Base-by-base conservation (phyloP, 2,113 vertebrate genomes). In the Montifringilla adamsi region DNA sequence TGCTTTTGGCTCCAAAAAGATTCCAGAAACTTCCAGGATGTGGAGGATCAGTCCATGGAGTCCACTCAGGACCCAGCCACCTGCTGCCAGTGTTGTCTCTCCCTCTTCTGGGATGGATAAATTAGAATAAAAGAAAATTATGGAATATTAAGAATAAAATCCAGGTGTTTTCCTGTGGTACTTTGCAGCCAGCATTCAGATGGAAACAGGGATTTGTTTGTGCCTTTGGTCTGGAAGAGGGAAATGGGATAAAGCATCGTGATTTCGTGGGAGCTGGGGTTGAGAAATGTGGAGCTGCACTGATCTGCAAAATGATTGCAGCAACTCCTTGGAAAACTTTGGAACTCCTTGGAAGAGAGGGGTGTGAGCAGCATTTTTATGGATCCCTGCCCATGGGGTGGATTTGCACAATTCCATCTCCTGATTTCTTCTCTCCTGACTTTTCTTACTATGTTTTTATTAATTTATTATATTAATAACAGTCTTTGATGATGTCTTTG, bases 11-110 rank as follows among this genome's bases (percentile, higher is more conserved):
- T 35, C 47, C 68, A 31, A 20, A 68, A 84, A 30, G 11, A 21
- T 35, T 10, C 2, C 1, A 63, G 18, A 16, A 53, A 4, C 13
- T 46, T 28, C 43, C 21, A n/a, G 0, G 1, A 18, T 1, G 27
- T 0, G 3, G 53, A 59, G 84, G 62, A 10, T 22, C 37, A 27
- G 4, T 1, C 27, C 33, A 7, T 8, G 59, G 27, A 16, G 37
- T 37, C 31, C 37, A 4, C 0, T 1, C 24, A 73, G 72, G 73
- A 55, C 43, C 37, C 44, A 53, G 23, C 5, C 37, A 2, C 0
- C 11, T 9, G 3, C 26, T 35, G 16, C 6, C 46, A 15, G 1
- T 0, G 1, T 2, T 58, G 39, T 11, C 10, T 33, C 43, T 18
- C 11, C 35, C 21, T 49, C 47, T 33, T 39, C 44, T 59, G 3